These are phyloP conservation scores for Sebastes itinus DNA, from an alignment of 2,797 vertebrate genomes.

Conservation along the genomic window DNA sequence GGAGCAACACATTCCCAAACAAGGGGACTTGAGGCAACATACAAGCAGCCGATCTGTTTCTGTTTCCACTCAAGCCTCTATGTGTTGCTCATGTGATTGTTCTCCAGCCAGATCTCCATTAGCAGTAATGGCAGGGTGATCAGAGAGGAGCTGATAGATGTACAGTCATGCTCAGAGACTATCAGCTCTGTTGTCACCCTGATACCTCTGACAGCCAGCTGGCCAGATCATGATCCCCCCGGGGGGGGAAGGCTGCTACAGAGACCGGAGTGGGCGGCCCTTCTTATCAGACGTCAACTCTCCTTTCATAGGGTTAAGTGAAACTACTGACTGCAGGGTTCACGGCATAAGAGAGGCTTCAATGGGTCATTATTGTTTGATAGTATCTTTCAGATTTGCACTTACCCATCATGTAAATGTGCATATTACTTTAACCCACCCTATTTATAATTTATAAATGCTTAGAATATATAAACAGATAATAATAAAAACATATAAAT, in stretches of 20 bases:
- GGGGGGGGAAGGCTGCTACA: background rate
- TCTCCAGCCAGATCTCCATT: slow-evolving; percentile 49
- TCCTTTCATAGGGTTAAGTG: background rate
- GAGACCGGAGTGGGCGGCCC: background rate
- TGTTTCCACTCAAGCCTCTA: slow-evolving; percentile 31
- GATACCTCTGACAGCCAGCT: slow-evolving; percentile 43
- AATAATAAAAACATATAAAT: too few relatives aligned
- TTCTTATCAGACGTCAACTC: slow-evolving; percentile 25
- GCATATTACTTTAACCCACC: background rate
- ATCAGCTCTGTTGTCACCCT: slow-evolving; percentile 53
- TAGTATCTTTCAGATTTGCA: background rate
- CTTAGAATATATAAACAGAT: too few relatives aligned
- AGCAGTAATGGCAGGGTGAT: slow-evolving; percentile 31
- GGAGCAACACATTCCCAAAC: slow-evolving; percentile 6
- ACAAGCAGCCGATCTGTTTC: background rate
- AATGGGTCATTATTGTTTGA: background rate
- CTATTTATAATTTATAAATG: background rate
- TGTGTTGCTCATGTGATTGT: slow-evolving; percentile 1
- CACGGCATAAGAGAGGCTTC: background rate
- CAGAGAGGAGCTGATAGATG: slow-evolving; percentile 37
- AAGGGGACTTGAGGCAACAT: background rate
- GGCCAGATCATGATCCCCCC: slow-evolving; percentile 1
- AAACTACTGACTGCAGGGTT: background rate
- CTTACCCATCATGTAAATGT: background rate
- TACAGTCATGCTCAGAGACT: slow-evolving; percentile 46